Base-by-base conservation (phyloP, 2,797 vertebrate species). In the Pangasius djambal region DNA sequence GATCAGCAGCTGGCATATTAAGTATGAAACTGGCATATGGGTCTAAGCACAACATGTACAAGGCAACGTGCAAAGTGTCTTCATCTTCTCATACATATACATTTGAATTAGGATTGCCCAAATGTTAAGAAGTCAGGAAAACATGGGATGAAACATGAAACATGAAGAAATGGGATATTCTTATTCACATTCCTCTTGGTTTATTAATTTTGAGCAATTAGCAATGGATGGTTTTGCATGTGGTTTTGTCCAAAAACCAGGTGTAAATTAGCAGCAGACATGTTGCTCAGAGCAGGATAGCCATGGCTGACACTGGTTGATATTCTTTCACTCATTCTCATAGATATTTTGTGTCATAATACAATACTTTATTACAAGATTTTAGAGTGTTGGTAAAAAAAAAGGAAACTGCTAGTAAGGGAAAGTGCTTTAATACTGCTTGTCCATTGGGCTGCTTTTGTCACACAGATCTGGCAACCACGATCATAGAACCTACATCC, bases 1-100 rank as follows among this genome's bases (percentile, higher is more conserved):
- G 82, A 74, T 59, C 86, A 82, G 75, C 59, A 85, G 10, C 34
- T 82, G 34, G 22, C 25, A 77, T 28, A 13, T 50, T 28, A n/a
- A 50, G 12, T 81, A 55, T 4, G 1, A 59, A 61, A 37, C 12
- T 61, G 31, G 13, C 52, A 82, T 37, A 37, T 40, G 77, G 3
- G 52, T 57, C 16, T 55, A 55, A 57, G n/a, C 1, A 8, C 16
- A 18, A 16, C 50, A 78, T 31, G n/a, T 55, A 81, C 8, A 57
- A 57, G 52, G 50, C n/a, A 81, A 59, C 16, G 59, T 59, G 52
- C 77, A 31, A 79, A 79, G 18, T 79, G 16, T 34, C 48, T n/a
- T 31, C 48, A 57, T 59, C 9, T 55, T 57, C 50, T 34, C 15
- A 31, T 15, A 52, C 16, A 22, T 37, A 10, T 22, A 57, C 18